Evolutionary conservation across 2,113 vertebrate genomes (phyloP).

Genomic region (Passer domesticus): DNA sequence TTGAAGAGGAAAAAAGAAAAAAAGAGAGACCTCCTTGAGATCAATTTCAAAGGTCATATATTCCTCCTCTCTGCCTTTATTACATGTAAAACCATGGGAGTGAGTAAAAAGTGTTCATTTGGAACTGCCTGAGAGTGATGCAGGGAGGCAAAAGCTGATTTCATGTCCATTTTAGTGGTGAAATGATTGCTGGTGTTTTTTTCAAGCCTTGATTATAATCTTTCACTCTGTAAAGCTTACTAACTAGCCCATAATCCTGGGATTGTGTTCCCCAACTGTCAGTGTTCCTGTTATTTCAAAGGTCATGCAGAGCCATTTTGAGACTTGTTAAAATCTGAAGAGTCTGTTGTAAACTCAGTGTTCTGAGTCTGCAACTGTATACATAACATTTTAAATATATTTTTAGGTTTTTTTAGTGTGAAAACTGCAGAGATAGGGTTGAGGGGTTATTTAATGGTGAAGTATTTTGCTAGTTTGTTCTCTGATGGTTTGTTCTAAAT

Average conservation of each 20-base stretch:
- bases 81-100: conserved; percentile 6
- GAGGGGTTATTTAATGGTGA: not conserved
- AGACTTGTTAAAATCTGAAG: not conserved
- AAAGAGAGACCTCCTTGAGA: not conserved
- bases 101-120: conserved; percentile 27
- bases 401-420: not conserved
- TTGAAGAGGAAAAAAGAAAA: not conserved
- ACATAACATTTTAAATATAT: not conserved
- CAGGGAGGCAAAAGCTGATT: not conserved
- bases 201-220: conserved; percentile 2
- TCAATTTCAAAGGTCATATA: conserved; percentile 28
- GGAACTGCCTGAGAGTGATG: not conserved
- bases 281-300: not conserved
- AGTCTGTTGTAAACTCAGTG: not conserved
- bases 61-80: conserved; percentile 11
- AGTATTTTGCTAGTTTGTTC: not conserved
- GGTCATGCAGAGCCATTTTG: not conserved
- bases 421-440: not conserved
- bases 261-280: not conserved
- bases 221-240: not conserved
- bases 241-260: not conserved
- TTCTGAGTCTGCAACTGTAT: not conserved
- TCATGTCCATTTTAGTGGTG: not conserved
- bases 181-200: not conserved
- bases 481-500: not conserved